Percentiles rank a stretch among this genome's conserved stretches.
Conservation (phyloP, 2,888 invertebrate species). For the Leucophenga maculata region DNA sequence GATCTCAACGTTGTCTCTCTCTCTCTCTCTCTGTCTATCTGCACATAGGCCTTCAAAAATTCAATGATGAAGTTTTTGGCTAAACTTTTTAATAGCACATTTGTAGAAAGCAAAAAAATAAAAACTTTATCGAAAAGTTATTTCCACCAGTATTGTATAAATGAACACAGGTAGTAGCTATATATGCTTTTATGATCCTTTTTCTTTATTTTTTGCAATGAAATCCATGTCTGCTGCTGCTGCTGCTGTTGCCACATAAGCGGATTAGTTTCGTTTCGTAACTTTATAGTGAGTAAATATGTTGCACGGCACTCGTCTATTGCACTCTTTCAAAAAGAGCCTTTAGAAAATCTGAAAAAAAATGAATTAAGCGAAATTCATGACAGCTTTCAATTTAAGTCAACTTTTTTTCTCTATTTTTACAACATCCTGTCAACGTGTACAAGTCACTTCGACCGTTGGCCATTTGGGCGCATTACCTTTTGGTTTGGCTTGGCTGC, state of each 20-base stretch:
- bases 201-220: too few relatives aligned
- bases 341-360: background rate
- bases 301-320: background rate
- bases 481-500: too few relatives aligned
- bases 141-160: slow-evolving; percentile 49
- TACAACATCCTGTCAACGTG: background rate
- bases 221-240: background rate
- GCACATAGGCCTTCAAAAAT: too few relatives aligned
- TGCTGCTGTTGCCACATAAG: slow-evolving; percentile 1
- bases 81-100: slow-evolving; percentile 54
- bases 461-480: background rate
- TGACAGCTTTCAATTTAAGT: slow-evolving; percentile 14
- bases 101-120: slow-evolving; percentile 38
- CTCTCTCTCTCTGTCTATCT: too few relatives aligned
- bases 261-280: slow-evolving; percentile 21
- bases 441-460: background rate
- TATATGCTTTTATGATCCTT: slow-evolving; percentile 10
- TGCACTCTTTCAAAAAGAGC: background rate
- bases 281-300: slow-evolving; percentile 7
- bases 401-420: background rate
- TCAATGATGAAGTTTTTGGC: slow-evolving; percentile 16
- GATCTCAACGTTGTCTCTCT: slow-evolving; percentile 61
- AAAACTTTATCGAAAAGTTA: slow-evolving; percentile 59
- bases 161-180: slow-evolving; percentile 31
- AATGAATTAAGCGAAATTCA: slow-evolving; percentile 3